Base-by-base conservation (phyloP, 1,140 invertebrate species). In the Aradophagus sp. region DNA sequence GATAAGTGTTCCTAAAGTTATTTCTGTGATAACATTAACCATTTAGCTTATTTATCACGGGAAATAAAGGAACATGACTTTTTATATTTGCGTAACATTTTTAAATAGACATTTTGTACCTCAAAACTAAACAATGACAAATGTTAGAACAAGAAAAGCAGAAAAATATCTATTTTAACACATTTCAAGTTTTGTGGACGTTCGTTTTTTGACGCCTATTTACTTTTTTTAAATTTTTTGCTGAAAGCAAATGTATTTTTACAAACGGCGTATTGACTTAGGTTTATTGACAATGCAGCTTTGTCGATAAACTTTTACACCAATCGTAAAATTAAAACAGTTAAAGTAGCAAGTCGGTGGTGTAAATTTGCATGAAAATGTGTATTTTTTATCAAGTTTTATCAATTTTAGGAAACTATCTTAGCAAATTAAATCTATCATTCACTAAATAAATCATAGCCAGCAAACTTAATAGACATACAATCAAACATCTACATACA, bases 21-120 rank as follows among this genome's bases (percentile, higher is more conserved):
- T 63, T 63, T 63, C 59, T 63, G 48, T 63, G 59, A 63, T 63
- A 63, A 50, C 8, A 26, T 3, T n/a, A n/a, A n/a, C n/a, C n/a
- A n/a, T n/a, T n/a, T n/a, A n/a, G n/a, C n/a, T n/a, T n/a, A n/a
- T n/a, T n/a, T n/a, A n/a, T n/a, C n/a, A n/a, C n/a, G n/a, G n/a
- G n/a, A n/a, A n/a, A n/a, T n/a, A n/a, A n/a, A n/a, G n/a, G n/a
- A n/a, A n/a, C n/a, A n/a, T n/a, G n/a, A n/a, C n/a, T n/a, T n/a
- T n/a, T n/a, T n/a, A n/a, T n/a, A n/a, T n/a, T n/a, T n/a, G n/a
- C n/a, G n/a, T n/a, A n/a, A n/a, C n/a, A n/a, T n/a, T n/a, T n/a
- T n/a, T n/a, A n/a, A n/a, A n/a, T n/a, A n/a, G n/a, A n/a, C n/a
- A n/a, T n/a, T n/a, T n/a, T n/a, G n/a, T n/a, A n/a, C n/a, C n/a